Base-by-base conservation (phyloP, 2,113 vertebrate species). In the Planiliza haematocheilus region DNA sequence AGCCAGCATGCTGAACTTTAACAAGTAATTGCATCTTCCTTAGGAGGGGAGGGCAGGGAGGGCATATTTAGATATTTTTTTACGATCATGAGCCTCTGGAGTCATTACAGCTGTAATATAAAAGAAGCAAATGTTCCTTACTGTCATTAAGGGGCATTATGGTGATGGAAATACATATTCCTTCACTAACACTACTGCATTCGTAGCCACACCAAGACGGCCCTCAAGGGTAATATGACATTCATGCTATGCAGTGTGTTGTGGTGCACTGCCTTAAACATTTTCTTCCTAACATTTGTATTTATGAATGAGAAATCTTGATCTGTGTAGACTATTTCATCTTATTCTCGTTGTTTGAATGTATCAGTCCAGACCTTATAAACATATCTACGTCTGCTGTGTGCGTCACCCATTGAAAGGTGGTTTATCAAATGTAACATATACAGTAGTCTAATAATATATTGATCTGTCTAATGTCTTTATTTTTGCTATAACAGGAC, bases 401-500 rank as follows among this genome's bases (percentile, higher is more conserved):
- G 50, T 21, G 13, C 57, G 50, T 51, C 41, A 41, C 41, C 3
- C 16, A 17, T 1, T 77, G 0, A 34, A 61, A 62, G n/a, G 9
- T 13, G 1, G 2, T 17, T 37, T 36, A 60, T 53, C 66, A 56
- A 42, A 71, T 41, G 7, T 0, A n/a, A 58, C 10, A 10, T 30
- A 20, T 1, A 21, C 5, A 8, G 10, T n/a, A 8, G 10, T 20
- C n/a, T 14, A 1, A 4, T 20, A 12, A 12, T 49, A 53, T 81
- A 68, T 42, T 48, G 48, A 64, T 36, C 58, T 10, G 24, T 5
- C 5, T 30, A 3, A 30, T 30, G 2, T 30, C 24, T 30, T 30
- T 30, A 30, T 18, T 64, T 13, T 24, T 66, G n/a, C 8, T 30
- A 2, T 30, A 3, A 2, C 91, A 99, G 98, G 97, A 99, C 90